These are phyloP conservation scores for Apostichopus japonicus DNA, from an alignment of 35 echinoderm and acorn worm genomes.

Conservation along the genomic window DNA sequence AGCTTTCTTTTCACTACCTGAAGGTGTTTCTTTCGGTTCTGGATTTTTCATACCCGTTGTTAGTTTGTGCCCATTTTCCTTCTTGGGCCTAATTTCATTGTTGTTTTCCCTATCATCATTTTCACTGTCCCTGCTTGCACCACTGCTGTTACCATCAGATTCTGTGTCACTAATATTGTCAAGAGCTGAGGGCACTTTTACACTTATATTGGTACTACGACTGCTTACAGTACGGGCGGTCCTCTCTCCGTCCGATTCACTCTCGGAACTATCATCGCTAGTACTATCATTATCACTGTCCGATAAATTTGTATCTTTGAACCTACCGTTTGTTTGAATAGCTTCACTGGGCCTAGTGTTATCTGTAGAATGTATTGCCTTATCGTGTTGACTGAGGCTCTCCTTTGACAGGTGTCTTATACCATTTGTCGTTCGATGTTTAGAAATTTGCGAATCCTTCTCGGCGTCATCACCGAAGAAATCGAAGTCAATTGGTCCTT, in stretches of 20 bases:
- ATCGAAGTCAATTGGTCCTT: conserved; percentile 88
- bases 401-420: conserved; percentile 2
- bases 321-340: not conserved
- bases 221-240: conserved; percentile 63
- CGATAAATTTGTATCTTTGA: not conserved
- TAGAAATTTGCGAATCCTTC: not conserved
- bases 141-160: not conserved
- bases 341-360: conserved; percentile 30
- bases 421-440: conserved; percentile 48
- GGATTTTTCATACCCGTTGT: conserved; percentile 15
- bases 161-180: conserved; percentile 51
- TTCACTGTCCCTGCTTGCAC: not conserved
- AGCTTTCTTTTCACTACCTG: not conserved
- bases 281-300: conserved; percentile 8
- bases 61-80: conserved; percentile 11
- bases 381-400: conserved; percentile 10
- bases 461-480: conserved; percentile 72
- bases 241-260: conserved; percentile 7
- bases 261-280: conserved; percentile 13
- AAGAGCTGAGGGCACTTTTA: conserved; percentile 77
- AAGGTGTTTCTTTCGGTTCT: not conserved
- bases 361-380: not conserved
- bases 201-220: conserved; percentile 79
- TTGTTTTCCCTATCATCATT: conserved; percentile 60
- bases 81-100: conserved; percentile 36